phyloP scores from a whole-genome alignment of 2,113 vertebrate species.

The Notarius quadriscutis region DNA sequence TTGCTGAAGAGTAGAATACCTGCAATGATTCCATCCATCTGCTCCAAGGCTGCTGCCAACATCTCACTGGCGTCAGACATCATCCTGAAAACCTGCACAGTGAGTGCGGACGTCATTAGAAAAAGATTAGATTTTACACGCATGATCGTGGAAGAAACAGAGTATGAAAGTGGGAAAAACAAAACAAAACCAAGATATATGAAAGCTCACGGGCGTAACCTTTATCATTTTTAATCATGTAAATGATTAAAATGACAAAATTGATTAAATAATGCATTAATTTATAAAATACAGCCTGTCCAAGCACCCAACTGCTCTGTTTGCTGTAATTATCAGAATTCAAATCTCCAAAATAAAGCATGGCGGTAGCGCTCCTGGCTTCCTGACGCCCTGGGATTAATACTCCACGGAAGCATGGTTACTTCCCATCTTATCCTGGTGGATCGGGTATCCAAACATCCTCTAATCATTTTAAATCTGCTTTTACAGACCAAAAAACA shows the following conservation, averaged over 20 bases:
- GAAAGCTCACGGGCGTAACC: background rate
- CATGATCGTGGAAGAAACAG: background rate
- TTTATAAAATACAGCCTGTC: background rate
- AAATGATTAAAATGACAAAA: background rate
- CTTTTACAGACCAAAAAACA: background rate
- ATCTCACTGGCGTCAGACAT: slow-evolving; percentile 97
- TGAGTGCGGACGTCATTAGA: background rate
- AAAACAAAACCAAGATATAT: background rate
- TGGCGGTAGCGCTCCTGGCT: slow-evolving; percentile 43
- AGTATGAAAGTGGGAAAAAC: background rate
- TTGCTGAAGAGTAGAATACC: slow-evolving; percentile 69
- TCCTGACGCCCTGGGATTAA: slow-evolving; percentile 41
- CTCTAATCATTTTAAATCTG: slow-evolving; percentile 36
- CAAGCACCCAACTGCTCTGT: slow-evolving; percentile 40
- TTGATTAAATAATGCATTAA: background rate
- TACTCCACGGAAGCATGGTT: slow-evolving; percentile 55
- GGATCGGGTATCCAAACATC: slow-evolving; percentile 18
- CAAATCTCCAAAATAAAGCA: slow-evolving; percentile 60
- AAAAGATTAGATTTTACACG: background rate
- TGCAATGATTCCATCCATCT: slow-evolving; percentile 99
- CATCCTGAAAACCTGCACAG: slow-evolving; percentile 71
- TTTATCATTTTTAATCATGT: too few species aligned
- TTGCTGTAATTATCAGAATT: slow-evolving; percentile 61
- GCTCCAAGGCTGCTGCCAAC: slow-evolving; percentile 94
- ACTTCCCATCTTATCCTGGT: slow-evolving; percentile 34